Conservation (phyloP, 2,113 vertebrate genomes). For the Sander vitreus region DNA sequence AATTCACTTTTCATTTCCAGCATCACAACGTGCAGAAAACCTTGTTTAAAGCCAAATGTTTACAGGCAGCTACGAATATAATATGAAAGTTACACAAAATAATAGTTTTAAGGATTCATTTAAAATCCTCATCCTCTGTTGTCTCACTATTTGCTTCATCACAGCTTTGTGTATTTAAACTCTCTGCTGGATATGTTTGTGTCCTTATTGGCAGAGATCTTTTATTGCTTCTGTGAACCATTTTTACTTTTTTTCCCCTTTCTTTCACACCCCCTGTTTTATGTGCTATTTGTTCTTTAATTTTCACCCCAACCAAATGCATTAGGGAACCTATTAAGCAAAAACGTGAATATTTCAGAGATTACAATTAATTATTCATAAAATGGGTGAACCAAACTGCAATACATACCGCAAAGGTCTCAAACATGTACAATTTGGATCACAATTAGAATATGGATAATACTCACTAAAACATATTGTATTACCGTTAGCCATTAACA, state of each 20-base stretch:
- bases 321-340: slow-evolving; percentile 64
- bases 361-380: slow-evolving; percentile 80
- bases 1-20: slow-evolving; percentile 4
- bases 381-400: slow-evolving; percentile 57
- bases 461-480: slow-evolving; percentile 46
- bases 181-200: slow-evolving; percentile 44
- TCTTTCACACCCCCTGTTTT: slow-evolving; percentile 51
- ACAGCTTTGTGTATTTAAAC: slow-evolving; percentile 48
- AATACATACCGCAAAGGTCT: slow-evolving; percentile 45
- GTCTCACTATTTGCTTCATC: slow-evolving; percentile 38
- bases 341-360: slow-evolving; percentile 74
- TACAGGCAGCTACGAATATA: slow-evolving; percentile 29
- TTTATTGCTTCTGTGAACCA: slow-evolving; percentile 53
- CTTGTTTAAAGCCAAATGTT: slow-evolving; percentile 12
- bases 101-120: slow-evolving; percentile 40
- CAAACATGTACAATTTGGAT: slow-evolving; percentile 44
- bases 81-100: slow-evolving; percentile 8
- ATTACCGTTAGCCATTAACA: slow-evolving; percentile 17
- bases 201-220: slow-evolving; percentile 55
- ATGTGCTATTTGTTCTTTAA: slow-evolving; percentile 64
- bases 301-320: slow-evolving; percentile 60
- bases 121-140: slow-evolving; percentile 12
- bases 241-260: slow-evolving; percentile 33
- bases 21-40: background rate
- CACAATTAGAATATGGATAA: slow-evolving; percentile 51